Evolutionary conservation across 2,797 vertebrate genomes (phyloP).

Genomic region (Bradypodion ventrale): DNA sequence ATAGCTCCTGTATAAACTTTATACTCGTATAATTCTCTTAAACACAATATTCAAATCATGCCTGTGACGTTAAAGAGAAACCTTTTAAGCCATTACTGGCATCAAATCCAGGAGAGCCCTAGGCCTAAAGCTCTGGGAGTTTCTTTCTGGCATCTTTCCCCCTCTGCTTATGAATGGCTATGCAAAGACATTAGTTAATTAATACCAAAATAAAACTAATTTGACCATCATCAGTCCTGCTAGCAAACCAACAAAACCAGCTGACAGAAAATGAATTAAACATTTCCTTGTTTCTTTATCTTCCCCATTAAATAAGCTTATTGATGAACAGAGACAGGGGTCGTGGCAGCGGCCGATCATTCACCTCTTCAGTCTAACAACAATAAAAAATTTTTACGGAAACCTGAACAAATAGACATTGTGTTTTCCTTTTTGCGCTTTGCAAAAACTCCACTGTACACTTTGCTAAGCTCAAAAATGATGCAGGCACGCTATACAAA

Average conservation of each 20-base stretch:
- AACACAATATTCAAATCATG: constrained; percentile 9
- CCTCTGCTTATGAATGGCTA: background rate
- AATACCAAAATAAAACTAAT: constrained; percentile 4
- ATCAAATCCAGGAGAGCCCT: background rate
- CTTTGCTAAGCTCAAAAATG: background rate
- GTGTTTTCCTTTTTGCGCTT: background rate
- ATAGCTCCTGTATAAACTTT: constrained; percentile 34
- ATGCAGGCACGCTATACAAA: background rate
- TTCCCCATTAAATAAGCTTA: too few species aligned
- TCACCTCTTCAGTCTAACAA: background rate
- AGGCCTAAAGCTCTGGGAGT: background rate
- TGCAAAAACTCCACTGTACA: background rate
- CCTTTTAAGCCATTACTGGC: constrained; percentile 12
- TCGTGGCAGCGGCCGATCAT: too few species aligned
- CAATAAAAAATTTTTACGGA: background rate
- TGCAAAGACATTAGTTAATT: rapidly evolving
- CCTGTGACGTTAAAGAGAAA: constrained; percentile 20
- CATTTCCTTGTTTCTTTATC: background rate
- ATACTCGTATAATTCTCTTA: constrained; percentile 12
- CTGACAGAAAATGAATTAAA: background rate
- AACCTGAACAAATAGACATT: background rate
- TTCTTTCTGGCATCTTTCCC: background rate
- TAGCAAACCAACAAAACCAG: background rate
- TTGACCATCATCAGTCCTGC: background rate
- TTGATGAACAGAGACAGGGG: too few species aligned